Base-by-base conservation (phyloP, 2,888 invertebrate species). In the Stenodema calcarata region DNA sequence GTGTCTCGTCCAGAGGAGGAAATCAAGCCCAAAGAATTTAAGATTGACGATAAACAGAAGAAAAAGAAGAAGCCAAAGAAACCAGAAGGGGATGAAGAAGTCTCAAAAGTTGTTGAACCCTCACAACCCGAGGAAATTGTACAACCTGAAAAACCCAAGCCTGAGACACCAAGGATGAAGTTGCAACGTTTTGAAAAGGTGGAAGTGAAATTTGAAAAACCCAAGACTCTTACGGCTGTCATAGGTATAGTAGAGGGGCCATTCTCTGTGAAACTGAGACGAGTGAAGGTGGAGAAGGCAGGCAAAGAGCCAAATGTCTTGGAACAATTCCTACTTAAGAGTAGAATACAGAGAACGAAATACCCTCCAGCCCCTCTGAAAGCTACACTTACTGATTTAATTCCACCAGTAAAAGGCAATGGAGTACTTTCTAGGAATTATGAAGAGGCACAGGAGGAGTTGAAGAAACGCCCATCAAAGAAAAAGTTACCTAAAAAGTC, bases 371-470 rank as follows among this genome's bases (percentile, higher is more conserved):
- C 89, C 87, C 88, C 87, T 73, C 87, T 87, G n/a, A 88, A 75
- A 41, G 87, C 89, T 23, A 86, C 87, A 28, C 86, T 90, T 4
- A 88, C 89, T 30, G 86, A 85, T 78, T 86, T 89, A 84, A 85
- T 76, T 16, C 87, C 88, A 79, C 84, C 88, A 70, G 87, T 87
- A 54, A 78, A 86, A 18, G 92, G 92, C 86, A 91, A 90, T 88
- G 93, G 92, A 6, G 90, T 91, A 54, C 87, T 93, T 11, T 93
- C 93, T 0, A 91, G 92, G 89, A 93, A 92, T 87, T 89, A 92
- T 1, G 91, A 91, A 89, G 93, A 93, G 88, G 92, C 93, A 1
- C 90, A 91, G 86, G 92, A 92, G 87, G 76, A 92, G 14, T 90
- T 90, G 28, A 92, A 92, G 89, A 91, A 90, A 28, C 92, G 92